Conservation (phyloP, 1,140 invertebrate genomes). For the Drosophila micromelanica region DNA sequence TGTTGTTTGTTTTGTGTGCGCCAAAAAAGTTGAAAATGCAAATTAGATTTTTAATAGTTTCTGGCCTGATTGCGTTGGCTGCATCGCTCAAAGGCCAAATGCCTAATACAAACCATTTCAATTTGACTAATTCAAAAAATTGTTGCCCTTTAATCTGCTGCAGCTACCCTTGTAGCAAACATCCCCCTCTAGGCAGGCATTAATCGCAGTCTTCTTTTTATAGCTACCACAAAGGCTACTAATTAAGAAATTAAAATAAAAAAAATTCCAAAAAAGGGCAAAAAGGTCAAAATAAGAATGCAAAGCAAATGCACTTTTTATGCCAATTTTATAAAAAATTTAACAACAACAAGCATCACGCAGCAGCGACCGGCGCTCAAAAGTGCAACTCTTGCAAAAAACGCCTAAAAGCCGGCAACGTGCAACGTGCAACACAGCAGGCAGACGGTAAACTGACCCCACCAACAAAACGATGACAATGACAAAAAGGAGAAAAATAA, state of each 20-base stretch:
- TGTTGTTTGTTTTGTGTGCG: slow-evolving; percentile 52
- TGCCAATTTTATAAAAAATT: slow-evolving; percentile 80
- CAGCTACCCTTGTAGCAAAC: slow-evolving; percentile 48
- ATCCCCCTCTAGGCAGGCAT: neutral
- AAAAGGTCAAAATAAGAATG: slow-evolving; percentile 17
- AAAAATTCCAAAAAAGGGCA: slow-evolving; percentile 49
- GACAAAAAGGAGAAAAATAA: slow-evolving; percentile 49
- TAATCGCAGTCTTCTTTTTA: neutral
- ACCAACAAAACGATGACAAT: slow-evolving; percentile 70
- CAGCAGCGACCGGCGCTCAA: slow-evolving; percentile 44
- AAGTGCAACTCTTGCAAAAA: slow-evolving; percentile 78
- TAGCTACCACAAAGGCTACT: slow-evolving; percentile 67
- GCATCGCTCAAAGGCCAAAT: slow-evolving; percentile 61
- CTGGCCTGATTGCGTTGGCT: slow-evolving; percentile 56
- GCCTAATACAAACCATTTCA: slow-evolving; percentile 43
- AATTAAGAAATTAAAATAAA: slow-evolving; percentile 80
- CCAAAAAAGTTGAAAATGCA: slow-evolving; percentile 57
- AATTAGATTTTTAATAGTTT: slow-evolving; percentile 82
- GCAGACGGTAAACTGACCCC: slow-evolving; percentile 30
- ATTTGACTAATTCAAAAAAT: slow-evolving; percentile 66
- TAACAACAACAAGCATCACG: slow-evolving; percentile 63
- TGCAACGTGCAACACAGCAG: slow-evolving; percentile 11
- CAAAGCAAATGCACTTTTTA: slow-evolving; percentile 71
- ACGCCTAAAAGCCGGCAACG: slow-evolving; percentile 53
- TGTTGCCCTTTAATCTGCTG: slow-evolving; percentile 43